Evolutionary conservation across 2,888 invertebrate genomes (phyloP), one percentile per base, ranked within the genome.

Genomic region (Eupsilia transversa): DNA sequence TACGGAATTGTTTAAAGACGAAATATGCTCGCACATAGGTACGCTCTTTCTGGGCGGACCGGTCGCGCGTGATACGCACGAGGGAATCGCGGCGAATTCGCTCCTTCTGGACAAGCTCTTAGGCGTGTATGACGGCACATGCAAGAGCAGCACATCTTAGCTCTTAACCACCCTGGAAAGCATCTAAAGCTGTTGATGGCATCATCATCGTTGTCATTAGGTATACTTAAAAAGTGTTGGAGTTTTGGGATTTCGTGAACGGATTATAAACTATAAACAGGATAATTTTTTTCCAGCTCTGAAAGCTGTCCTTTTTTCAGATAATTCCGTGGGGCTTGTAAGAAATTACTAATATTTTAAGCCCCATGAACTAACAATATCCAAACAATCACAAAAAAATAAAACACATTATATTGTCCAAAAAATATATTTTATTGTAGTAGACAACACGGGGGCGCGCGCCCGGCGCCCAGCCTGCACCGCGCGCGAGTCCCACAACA

Each of bases 391-490:
- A 30, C 6, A n/a, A 41, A n/a, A 54, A 52, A 79, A 76, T 85
- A 80, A 91, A 89, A 87, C 90, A 88, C 89, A 82, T 84, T 79
- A 89, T 95, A 96, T 95, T 96, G 96, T 96, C 95, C 93, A 96
- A 96, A 96, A 96, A 96, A 96, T 96, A 96, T 96, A 96, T 96
- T 96, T 95, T 95, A 96, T 96, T 95, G 95, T 96, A 96, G 96
- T 96, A 96, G 96, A 96, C 95, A 96, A 96, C 96, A 95, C 92
- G 91, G 90, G 94, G 95, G 92, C 93, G 93, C 93, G 94, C 96
- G 93, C 94, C 92, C 94, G 93, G 94, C 89, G 92, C 94, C 96
- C 96, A 96, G 96, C 96, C 96, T 84, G 95, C 93, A 84, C 94
- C 94, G 94, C 93, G 94, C 95, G 96, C 96, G 92, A 94, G 94